A percentile compares a stretch with the other conserved stretches of the same genome.
phyloP scores from a whole-genome alignment of 2,888 invertebrate species.

The Rhimphoctona megacephalus region DNA sequence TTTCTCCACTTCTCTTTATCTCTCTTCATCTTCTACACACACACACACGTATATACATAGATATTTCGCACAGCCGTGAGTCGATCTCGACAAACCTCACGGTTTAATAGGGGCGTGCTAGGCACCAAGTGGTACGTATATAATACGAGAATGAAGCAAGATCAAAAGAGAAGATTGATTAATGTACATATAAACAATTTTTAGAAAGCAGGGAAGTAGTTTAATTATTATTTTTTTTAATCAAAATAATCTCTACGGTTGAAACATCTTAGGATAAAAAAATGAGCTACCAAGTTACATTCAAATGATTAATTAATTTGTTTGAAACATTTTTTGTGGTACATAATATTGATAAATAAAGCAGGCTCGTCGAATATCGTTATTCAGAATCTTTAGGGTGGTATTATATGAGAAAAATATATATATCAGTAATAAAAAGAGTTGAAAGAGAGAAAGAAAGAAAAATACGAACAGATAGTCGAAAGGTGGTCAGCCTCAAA shows the following conservation, averaged over 20 bases:
- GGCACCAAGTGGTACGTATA: conserved; percentile 74
- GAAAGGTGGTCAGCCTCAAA: conserved; percentile 2
- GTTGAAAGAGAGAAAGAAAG: background rate
- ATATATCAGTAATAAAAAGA: background rate
- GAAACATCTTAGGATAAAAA: background rate
- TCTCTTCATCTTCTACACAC: conserved; percentile 41
- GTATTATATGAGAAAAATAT: background rate
- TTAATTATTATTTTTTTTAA: background rate
- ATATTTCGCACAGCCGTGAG: conserved; percentile 32
- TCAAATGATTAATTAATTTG: background rate
- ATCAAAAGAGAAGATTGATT: background rate
- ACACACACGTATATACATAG: background rate
- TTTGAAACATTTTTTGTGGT: background rate
- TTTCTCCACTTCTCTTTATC: conserved; percentile 37
- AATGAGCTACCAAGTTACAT: background rate
- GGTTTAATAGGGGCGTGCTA: conserved; percentile 73
- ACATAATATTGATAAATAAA: background rate
- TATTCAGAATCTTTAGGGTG: background rate
- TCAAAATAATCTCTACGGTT: background rate
- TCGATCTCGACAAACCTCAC: conserved; percentile 58
- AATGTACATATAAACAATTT: background rate
- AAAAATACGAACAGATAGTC: background rate
- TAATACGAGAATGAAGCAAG: conserved; percentile 26
- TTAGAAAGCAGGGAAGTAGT: background rate
- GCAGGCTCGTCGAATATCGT: background rate